These are phyloP conservation scores for Popillia japonica DNA, from an alignment of 1,140 invertebrate species.

Conservation along the genomic window DNA sequence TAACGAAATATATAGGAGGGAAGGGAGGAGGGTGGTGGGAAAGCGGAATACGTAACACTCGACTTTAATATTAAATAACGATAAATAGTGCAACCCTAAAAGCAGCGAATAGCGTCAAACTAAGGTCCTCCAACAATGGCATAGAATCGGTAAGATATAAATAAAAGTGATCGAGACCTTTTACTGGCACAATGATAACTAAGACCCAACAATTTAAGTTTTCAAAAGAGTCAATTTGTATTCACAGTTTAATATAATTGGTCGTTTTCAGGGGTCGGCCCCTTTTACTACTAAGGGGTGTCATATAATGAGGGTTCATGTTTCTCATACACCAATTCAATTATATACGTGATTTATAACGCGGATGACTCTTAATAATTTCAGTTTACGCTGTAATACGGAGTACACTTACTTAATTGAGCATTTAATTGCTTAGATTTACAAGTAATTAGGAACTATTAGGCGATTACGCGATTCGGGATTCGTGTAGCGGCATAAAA, in stretches of 20 bases:
- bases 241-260: slow-evolving; percentile 57
- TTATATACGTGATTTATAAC: slow-evolving; percentile 54
- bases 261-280: slow-evolving; percentile 44
- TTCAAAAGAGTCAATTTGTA: slow-evolving; percentile 57
- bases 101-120: neutral
- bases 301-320: slow-evolving; percentile 51
- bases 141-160: slow-evolving; percentile 48
- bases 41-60: neutral
- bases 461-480: too few species aligned
- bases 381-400: neutral
- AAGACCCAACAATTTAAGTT: slow-evolving; percentile 55
- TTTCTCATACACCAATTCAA: slow-evolving; percentile 50
- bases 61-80: neutral
- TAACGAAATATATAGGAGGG: too few species aligned
- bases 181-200: slow-evolving; percentile 52
- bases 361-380: slow-evolving; percentile 45
- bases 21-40: neutral
- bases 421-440: slow-evolving; percentile 11
- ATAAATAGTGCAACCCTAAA: neutral
- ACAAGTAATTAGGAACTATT: too few species aligned
- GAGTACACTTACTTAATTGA: neutral
- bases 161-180: slow-evolving; percentile 49
- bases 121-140: slow-evolving; percentile 30
- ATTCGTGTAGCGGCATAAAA: slow-evolving; percentile 7
- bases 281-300: slow-evolving; percentile 39